Evolutionary conservation across 30 jellyfish, hydroid and myxozoan genomes (phyloP).

Genomic region (Aurelia aurita complex sp. Pacific): DNA sequence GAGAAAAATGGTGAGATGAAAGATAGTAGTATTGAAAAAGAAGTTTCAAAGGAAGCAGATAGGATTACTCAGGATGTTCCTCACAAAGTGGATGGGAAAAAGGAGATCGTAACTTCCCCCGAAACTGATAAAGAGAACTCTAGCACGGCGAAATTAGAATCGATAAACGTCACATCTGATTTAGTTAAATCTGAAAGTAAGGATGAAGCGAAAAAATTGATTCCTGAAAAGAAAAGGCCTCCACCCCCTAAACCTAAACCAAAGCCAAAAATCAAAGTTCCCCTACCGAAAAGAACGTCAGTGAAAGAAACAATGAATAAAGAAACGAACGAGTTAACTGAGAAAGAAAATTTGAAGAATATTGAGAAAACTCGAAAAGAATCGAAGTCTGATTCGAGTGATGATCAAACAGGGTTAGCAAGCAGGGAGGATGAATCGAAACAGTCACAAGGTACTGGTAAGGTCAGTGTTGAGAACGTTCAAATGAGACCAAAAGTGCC

Average conservation of each 20-base stretch:
- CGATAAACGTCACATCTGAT: too few relatives aligned
- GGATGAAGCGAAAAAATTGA: too few relatives aligned
- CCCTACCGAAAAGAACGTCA: not conserved
- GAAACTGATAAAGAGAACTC: too few relatives aligned
- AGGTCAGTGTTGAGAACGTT: not conserved
- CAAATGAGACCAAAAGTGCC: slow-evolving; percentile 23
- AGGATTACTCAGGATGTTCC: not conserved
- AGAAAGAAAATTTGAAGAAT: slow-evolving; percentile 37
- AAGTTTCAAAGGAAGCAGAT: not conserved
- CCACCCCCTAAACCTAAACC: slow-evolving; percentile 67
- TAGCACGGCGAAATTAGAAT: too few relatives aligned
- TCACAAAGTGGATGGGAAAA: too few relatives aligned
- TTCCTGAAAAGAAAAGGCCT: slow-evolving; percentile 23
- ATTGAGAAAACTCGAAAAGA: slow-evolving; percentile 31
- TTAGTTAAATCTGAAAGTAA: not conserved
- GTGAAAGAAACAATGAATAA: slow-evolving; percentile 1
- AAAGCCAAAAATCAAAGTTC: slow-evolving; percentile 25
- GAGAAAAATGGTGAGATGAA: not conserved
- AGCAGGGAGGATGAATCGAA: too few relatives aligned
- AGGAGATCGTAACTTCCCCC: not conserved
- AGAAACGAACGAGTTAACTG: not conserved
- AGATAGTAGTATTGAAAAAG: not conserved
- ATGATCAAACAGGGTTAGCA: too few relatives aligned
- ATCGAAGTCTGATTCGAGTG: too few relatives aligned
- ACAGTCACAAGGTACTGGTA: too few relatives aligned